These are phyloP conservation scores for Parazoanthus darwini DNA, from an alignment of 92 coral and sea anemone species.

Conservation along the genomic window DNA sequence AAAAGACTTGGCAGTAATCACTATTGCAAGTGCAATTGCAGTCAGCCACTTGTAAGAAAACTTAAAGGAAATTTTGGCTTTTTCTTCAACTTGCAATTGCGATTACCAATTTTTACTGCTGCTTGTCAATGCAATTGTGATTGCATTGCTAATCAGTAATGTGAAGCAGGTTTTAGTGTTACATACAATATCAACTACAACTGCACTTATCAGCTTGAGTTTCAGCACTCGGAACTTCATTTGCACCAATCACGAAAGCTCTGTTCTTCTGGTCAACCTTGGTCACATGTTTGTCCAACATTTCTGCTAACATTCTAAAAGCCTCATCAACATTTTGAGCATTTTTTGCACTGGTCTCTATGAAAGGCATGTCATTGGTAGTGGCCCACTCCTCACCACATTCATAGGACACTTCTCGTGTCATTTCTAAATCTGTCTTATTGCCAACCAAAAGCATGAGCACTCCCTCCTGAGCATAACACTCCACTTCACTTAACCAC, in stretches of 20 bases:
- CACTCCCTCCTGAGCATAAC: slow-evolving; percentile 79
- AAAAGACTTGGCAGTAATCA: no score
- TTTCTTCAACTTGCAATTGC: no score
- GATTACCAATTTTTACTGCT: no score
- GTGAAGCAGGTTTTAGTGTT: no score
- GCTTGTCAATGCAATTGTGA: no score
- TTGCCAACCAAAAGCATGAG: slow-evolving; percentile 92
- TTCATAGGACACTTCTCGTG: slow-evolving; percentile 79
- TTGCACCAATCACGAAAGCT: slow-evolving; percentile 70
- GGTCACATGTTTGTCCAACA: slow-evolving; percentile 75
- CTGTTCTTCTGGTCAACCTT: slow-evolving; percentile 53
- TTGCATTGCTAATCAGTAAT: no score
- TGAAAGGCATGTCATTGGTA: slow-evolving; percentile 85
- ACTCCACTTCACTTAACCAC: slow-evolving; percentile 92
- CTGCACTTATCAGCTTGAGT: slow-evolving; percentile 66
- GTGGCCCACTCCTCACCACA: slow-evolving; percentile 88
- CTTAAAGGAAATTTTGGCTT: no score
- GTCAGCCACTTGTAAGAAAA: no score
- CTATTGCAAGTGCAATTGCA: no score
- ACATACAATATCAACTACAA: slow-evolving; percentile 53
- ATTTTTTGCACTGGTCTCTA: slow-evolving; percentile 94
- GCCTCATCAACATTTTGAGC: slow-evolving; percentile 84
- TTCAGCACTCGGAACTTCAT: slow-evolving; percentile 34
- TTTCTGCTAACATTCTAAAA: slow-evolving; percentile 74
- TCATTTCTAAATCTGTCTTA: slow-evolving; percentile 84